These are phyloP conservation scores for Catharus fuscescens DNA, from an alignment of 2,113 vertebrate genomes.

Conservation along the genomic window DNA sequence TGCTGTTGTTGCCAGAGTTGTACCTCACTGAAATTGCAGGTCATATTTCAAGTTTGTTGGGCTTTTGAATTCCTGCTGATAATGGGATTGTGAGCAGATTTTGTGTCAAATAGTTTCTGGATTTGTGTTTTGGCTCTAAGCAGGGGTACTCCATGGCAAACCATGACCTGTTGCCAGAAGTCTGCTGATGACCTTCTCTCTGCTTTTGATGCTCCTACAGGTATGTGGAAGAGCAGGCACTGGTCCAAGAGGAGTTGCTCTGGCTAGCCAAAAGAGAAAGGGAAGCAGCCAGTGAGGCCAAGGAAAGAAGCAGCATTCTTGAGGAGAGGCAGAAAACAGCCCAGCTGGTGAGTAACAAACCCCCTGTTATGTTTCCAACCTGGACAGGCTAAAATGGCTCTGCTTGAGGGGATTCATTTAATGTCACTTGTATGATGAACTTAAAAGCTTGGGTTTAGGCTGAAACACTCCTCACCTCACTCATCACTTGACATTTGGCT, in stretches of 20 bases:
- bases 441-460: neutral
- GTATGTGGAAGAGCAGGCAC: slow-evolving; percentile 84
- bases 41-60: neutral
- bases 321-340: slow-evolving; percentile 77
- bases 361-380: fast-evolving
- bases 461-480: neutral
- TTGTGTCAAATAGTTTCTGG: neutral
- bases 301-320: slow-evolving; percentile 48
- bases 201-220: slow-evolving; percentile 48
- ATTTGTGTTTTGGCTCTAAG: neutral
- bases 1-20: neutral
- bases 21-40: neutral
- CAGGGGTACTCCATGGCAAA: neutral
- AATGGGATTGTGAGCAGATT: neutral
- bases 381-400: neutral
- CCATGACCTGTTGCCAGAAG: neutral
- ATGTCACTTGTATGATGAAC: neutral
- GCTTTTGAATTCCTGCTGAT: neutral
- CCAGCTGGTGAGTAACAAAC: slow-evolving; percentile 79
- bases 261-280: slow-evolving; percentile 79
- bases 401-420: neutral
- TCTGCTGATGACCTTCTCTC: neutral
- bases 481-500: neutral
- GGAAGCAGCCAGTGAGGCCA: slow-evolving; percentile 72
- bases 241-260: slow-evolving; percentile 83